phyloP scores from a whole-genome alignment of 2,888 invertebrate genomes.

The Dynastes hyllus region DNA sequence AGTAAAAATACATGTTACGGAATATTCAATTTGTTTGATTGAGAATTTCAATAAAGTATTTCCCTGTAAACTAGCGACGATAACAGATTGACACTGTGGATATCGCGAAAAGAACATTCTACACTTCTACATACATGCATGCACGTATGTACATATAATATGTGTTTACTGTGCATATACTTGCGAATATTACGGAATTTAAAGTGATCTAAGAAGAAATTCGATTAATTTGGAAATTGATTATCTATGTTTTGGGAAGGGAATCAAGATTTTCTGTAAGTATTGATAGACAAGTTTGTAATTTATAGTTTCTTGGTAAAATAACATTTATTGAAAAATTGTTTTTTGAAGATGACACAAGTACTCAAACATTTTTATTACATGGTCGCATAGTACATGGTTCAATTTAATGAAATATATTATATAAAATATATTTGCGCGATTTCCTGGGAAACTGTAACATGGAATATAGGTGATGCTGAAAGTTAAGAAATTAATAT shows the following conservation, averaged over 20 bases:
- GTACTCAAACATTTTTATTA: too few species aligned
- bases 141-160: not conserved
- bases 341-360: too few species aligned
- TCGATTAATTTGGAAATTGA: not conserved
- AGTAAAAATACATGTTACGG: slow-evolving; percentile 27
- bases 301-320: too few species aligned
- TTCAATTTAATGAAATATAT: too few species aligned
- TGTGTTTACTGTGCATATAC: not conserved
- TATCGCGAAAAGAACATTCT: not conserved
- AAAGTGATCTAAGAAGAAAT: not conserved
- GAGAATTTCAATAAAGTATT: slow-evolving; percentile 5
- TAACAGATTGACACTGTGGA: not conserved
- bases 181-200: not conserved
- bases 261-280: too few species aligned
- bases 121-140: not conserved
- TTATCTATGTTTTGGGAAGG: not conserved
- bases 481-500: too few species aligned
- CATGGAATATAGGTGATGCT: too few species aligned
- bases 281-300: too few species aligned
- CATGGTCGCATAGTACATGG: too few species aligned
- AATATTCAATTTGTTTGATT: slow-evolving; percentile 19
- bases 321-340: too few species aligned
- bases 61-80: not conserved
- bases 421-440: too few species aligned
- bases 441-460: too few species aligned